Conservation (phyloP, 2,888 invertebrate genomes). For the Euproctis similis region DNA sequence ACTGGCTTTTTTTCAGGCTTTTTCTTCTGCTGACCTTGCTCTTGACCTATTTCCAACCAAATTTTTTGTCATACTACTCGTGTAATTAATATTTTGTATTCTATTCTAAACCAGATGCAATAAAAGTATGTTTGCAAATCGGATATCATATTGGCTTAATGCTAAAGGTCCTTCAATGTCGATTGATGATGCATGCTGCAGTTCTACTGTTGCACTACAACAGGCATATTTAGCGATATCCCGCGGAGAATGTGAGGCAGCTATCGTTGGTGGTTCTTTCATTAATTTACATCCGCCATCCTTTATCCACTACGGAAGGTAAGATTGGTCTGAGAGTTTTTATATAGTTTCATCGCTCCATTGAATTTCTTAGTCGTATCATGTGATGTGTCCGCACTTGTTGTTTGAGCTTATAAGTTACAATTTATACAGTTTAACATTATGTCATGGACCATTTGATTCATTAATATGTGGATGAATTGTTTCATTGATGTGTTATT, state of each 20-base stretch:
- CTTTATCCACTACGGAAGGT: constrained; percentile 48
- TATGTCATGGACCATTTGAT: constrained; percentile 1
- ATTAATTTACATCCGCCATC: constrained; percentile 74
- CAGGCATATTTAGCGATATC: constrained; percentile 42
- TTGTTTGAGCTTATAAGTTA: too few species aligned
- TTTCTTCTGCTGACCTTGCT: too few species aligned
- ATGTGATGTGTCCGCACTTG: too few species aligned
- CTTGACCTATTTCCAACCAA: too few species aligned
- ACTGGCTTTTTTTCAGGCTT: too few species aligned
- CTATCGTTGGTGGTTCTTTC: constrained; percentile 78
- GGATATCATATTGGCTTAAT: constrained; percentile 59
- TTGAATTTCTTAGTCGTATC: neutral
- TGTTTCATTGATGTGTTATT: neutral
- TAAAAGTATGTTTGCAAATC: constrained; percentile 55
- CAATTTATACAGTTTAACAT: neutral
- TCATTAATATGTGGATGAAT: neutral
- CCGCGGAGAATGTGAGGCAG: constrained; percentile 55
- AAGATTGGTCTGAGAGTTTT: neutral
- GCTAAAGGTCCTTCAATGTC: constrained; percentile 51
- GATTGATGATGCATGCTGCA: constrained; percentile 47
- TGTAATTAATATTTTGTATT: too few species aligned
- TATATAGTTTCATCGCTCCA: neutral
- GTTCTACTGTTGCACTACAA: constrained; percentile 41
- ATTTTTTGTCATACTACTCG: too few species aligned
- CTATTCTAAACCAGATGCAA: constrained; percentile 31